Conservation (phyloP, 2,888 invertebrate genomes). For the Gastracanthus pulcherrimus region DNA sequence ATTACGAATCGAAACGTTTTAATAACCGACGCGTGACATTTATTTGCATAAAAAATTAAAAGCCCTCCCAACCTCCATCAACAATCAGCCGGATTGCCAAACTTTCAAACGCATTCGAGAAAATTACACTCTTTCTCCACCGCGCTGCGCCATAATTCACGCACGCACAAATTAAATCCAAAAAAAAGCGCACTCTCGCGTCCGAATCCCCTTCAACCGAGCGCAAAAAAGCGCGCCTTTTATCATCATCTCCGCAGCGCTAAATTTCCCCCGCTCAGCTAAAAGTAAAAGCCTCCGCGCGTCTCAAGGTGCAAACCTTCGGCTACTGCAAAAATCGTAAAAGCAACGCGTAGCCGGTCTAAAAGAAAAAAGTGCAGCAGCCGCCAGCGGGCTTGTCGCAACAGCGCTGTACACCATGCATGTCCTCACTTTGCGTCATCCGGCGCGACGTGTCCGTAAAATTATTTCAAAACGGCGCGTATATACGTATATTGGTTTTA, state of each 20-base stretch:
- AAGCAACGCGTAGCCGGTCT: neutral
- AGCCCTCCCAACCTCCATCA: neutral
- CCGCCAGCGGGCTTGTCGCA: constrained; percentile 1
- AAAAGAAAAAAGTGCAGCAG: neutral
- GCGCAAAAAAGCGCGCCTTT: neutral
- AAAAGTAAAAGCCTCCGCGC: neutral
- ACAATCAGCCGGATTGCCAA: neutral
- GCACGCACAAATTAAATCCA: neutral
- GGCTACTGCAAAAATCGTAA: constrained; percentile 15
- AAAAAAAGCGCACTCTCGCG: neutral
- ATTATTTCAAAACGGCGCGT: constrained; percentile 42
- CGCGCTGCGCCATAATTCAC: neutral
- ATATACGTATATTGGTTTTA: constrained; percentile 47
- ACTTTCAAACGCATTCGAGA: neutral
- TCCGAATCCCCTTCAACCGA: neutral
- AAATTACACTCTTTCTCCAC: neutral
- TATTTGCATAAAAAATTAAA: neutral
- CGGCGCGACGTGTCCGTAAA: constrained; percentile 39
- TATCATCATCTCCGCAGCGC: neutral
- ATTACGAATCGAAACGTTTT: neutral
- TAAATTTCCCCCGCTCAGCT: neutral
- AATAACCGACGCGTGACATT: neutral
- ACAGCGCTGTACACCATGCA: neutral
- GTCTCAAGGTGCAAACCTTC: constrained; percentile 10
- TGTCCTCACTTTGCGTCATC: constrained; percentile 45